A percentile compares a stretch with the other conserved stretches of the same genome.
These are phyloP conservation scores for Geotrypetes seraphini DNA, from an alignment of 2,797 vertebrate species.

Conservation along the genomic window DNA sequence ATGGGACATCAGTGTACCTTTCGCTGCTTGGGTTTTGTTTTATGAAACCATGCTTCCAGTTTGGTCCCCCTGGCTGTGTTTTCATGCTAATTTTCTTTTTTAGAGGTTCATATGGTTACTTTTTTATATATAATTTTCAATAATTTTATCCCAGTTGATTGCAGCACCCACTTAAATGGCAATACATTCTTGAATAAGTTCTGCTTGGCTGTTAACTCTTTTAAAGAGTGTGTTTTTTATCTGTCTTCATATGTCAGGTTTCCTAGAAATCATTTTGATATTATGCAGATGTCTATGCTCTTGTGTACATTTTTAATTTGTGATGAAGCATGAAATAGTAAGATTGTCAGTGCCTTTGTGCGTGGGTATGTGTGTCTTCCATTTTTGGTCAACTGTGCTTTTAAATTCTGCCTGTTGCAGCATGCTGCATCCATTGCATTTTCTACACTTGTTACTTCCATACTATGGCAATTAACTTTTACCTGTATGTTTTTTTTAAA, in stretches of 20 bases:
- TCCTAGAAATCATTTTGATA: conserved; percentile 31
- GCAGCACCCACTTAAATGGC: conserved; percentile 40
- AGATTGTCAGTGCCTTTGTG: conserved; percentile 33
- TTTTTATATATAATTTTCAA: conserved; percentile 26
- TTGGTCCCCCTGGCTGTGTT: conserved; percentile 47
- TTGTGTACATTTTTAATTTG: conserved; percentile 40
- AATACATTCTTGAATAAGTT: conserved; percentile 29
- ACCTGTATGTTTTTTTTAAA: conserved; percentile 8
- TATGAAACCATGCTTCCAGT: conserved; percentile 43
- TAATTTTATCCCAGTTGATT: conserved; percentile 13
- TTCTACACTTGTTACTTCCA: too few relatives aligned
- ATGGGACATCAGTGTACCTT: conserved; percentile 56
- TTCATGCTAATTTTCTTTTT: too few relatives aligned
- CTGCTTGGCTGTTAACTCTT: conserved; percentile 45
- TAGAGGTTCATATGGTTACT: too few relatives aligned
- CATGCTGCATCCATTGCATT: conserved; percentile 7
- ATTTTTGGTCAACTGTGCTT: conserved; percentile 38
- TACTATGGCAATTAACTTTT: too few relatives aligned
- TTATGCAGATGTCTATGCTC: conserved; percentile 38
- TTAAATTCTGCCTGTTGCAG: conserved; percentile 14
- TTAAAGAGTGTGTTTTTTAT: too few relatives aligned
- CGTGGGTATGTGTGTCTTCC: too few relatives aligned
- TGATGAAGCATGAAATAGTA: conserved; percentile 48
- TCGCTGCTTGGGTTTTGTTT: conserved; percentile 57
- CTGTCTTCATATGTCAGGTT: conserved; percentile 35